phyloP scores from a whole-genome alignment of 2,797 vertebrate genomes.

The Sparus aurata region DNA sequence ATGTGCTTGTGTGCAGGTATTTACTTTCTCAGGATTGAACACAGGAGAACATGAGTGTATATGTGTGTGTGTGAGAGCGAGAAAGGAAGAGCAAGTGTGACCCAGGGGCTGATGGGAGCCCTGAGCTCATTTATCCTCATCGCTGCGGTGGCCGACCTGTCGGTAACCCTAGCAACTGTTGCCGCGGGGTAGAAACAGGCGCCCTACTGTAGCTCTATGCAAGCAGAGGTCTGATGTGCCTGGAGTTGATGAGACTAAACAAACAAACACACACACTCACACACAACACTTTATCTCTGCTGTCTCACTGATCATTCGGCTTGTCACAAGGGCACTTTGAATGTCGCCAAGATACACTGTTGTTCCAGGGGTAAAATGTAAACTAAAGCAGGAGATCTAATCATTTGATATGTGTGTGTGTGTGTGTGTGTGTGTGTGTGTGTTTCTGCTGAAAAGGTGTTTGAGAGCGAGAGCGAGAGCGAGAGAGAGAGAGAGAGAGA shows the following conservation, averaged over 20 bases:
- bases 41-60: neutral
- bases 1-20: constrained; percentile 49
- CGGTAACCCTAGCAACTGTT: constrained; percentile 81
- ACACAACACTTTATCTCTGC: constrained; percentile 45
- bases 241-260: constrained; percentile 58
- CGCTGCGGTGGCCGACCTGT: constrained; percentile 62
- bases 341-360: constrained; percentile 27
- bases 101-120: constrained; percentile 68
- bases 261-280: constrained; percentile 25
- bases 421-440: constrained; percentile 9
- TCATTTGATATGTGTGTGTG: neutral
- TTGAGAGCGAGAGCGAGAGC: constrained; percentile 4
- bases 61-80: constrained; percentile 19
- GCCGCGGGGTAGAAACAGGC: constrained; percentile 60
- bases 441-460: neutral
- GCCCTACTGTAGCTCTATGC: constrained; percentile 75
- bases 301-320: constrained; percentile 49
- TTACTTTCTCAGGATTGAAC: constrained; percentile 48
- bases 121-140: constrained; percentile 76
- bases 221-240: constrained; percentile 65
- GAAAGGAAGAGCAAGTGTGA: constrained; percentile 34
- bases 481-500: neutral
- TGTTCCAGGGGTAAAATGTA: constrained; percentile 32
- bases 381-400: constrained; percentile 26
- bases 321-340: constrained; percentile 59